Evolutionary conservation across 2,888 invertebrate species (phyloP), one percentile per base, ranked within the genome.

Genomic region (Bibio marci): DNA sequence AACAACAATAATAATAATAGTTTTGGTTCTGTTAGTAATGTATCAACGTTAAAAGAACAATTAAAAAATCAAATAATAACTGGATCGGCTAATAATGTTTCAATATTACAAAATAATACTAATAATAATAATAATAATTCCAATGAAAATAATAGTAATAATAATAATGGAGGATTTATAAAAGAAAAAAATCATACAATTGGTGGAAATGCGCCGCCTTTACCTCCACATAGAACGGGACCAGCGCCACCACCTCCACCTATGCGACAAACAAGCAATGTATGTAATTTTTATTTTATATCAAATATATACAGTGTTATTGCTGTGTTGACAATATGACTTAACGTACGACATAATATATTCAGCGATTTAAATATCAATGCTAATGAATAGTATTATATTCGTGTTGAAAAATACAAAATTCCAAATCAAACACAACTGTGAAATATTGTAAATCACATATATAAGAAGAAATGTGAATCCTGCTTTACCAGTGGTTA

Each of bases 191-290:
- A n/a, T n/a, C n/a, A n/a, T 39, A 18, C 34, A 25, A 42, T 37
- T 35, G 35, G 33, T 2, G 31, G 27, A 40, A 54, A 43, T 12
- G 56, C 59, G 28, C 62, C 61, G 40, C 58, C 61, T 34, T 46
- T 59, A 45, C 62, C 62, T 34, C 60, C 62, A 17, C 62, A 62
- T 48, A 55, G 62, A 46, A 55, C 51, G 35, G 57, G 60, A 45
- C 61, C 61, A 38, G 55, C 56, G 18, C 62, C 62, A 34, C 61
- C 59, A n/a, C 59, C 59, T 25, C 61, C 62, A 22, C 55, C 41
- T 13, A 35, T 52, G 38, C 51, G 61, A 26, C 60, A 58, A 44
- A 49, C 57, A 8, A 53, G 52, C 50, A 41, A 35, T 28, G 39
- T 36, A 35, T 30, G 37, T 15, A 30, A 4, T 13, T 28, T 28